phyloP scores from a whole-genome alignment of 2,113 vertebrate genomes.

The Notarius lentiginosus region DNA sequence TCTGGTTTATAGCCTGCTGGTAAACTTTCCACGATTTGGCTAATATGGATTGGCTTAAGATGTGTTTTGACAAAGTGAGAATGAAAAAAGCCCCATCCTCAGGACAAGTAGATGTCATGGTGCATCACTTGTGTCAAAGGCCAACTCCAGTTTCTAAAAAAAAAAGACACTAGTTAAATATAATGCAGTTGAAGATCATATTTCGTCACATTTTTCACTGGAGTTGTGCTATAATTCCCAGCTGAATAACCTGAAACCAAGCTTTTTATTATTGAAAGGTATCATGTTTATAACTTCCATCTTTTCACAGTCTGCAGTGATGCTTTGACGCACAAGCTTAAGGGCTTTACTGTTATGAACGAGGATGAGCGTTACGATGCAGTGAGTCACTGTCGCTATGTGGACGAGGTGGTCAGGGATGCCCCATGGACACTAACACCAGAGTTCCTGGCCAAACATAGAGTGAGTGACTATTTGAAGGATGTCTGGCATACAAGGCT shows the following conservation, averaged over 20 bases:
- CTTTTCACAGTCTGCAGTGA: slow-evolving; percentile 50
- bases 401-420: slow-evolving; percentile 84
- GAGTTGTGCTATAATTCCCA: background rate
- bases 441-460: slow-evolving; percentile 79
- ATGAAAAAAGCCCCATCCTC: background rate
- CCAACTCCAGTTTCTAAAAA: background rate
- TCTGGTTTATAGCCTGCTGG: background rate
- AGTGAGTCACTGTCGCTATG: slow-evolving; percentile 85
- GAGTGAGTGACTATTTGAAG: slow-evolving; percentile 64
- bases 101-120: background rate
- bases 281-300: background rate
- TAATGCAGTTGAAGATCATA: background rate
- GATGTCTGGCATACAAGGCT: background rate
- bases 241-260: background rate
- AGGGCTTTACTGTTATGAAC: slow-evolving; percentile 87
- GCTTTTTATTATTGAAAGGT: background rate
- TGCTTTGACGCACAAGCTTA: slow-evolving; percentile 83
- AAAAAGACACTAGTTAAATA: background rate
- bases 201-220: background rate
- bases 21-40: background rate
- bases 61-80: background rate
- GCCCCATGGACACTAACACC: slow-evolving; percentile 84
- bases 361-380: slow-evolving; percentile 84
- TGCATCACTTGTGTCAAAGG: background rate
- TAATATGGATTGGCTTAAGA: background rate